These are phyloP conservation scores for Larimichthys crocea DNA, from an alignment of 2,113 vertebrate genomes.

Conservation along the genomic window DNA sequence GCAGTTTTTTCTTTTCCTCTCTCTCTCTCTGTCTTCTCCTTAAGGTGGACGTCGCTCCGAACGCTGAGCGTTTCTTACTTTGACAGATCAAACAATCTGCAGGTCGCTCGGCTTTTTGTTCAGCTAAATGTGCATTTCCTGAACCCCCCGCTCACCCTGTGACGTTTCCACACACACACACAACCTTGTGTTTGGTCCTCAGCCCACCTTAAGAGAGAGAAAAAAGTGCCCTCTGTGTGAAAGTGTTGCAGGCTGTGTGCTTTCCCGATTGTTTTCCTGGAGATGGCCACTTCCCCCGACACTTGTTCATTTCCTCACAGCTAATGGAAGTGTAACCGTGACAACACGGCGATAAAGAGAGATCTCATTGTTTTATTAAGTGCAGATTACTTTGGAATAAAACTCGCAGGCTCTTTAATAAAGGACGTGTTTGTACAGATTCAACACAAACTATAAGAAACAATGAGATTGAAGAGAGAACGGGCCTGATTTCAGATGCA, in stretches of 20 bases:
- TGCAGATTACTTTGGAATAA: neutral
- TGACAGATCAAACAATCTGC: neutral
- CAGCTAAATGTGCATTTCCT: neutral
- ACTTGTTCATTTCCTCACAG: conserved; percentile 45
- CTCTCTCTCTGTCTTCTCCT: neutral
- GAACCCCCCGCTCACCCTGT: neutral
- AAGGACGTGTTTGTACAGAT: neutral
- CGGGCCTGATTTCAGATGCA: neutral
- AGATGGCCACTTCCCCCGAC: conserved; percentile 39
- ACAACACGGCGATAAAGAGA: neutral
- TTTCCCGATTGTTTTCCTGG: conserved; percentile 34
- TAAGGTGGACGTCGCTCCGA: conserved; percentile 51
- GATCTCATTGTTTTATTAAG: neutral
- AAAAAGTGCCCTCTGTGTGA: conserved; percentile 32
- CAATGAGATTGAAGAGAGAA: no score
- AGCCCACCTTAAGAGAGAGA: conserved; percentile 58
- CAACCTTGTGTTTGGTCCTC: neutral
- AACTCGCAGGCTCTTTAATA: neutral
- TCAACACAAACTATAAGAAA: neutral
- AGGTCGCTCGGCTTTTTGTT: neutral
- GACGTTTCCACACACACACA: neutral
- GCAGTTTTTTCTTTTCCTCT: conserved; percentile 17
- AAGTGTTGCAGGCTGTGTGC: conserved; percentile 3
- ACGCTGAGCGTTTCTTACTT: neutral
- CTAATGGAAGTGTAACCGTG: conserved; percentile 37